phyloP scores from a whole-genome alignment of 2,797 vertebrate genomes.

The Falco novaeseelandiae region DNA sequence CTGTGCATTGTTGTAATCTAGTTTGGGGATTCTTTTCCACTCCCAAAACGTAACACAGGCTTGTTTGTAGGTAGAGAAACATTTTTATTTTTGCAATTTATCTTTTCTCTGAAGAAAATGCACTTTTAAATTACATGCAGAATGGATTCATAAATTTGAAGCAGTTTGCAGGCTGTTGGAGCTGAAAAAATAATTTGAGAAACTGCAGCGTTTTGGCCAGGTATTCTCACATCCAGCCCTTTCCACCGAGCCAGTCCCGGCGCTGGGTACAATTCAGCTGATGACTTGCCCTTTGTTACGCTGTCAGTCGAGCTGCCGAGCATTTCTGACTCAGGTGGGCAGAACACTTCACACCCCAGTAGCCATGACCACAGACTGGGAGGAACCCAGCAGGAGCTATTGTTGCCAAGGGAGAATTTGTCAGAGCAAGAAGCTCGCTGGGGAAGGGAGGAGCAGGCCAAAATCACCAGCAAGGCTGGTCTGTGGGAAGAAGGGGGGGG shows the following conservation, averaged over 20 bases:
- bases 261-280: not conserved
- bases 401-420: conserved; percentile 27
- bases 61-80: not conserved
- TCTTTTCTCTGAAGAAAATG: not conserved
- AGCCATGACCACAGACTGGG: conserved; percentile 10
- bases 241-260: fast-evolving
- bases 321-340: conserved; percentile 29
- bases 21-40: not conserved
- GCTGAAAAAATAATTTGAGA: not conserved
- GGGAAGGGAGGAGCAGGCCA: not conserved
- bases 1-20: not conserved
- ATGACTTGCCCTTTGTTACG: not conserved
- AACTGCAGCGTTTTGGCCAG: fast-evolving
- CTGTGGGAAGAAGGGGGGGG: not conserved
- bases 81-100: not conserved
- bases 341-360: not conserved
- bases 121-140: not conserved
- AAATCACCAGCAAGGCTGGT: not conserved
- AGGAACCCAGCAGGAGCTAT: not conserved
- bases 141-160: not conserved
- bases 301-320: not conserved
- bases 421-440: not conserved
- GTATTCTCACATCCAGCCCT: not conserved
- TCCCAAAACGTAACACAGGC: not conserved
- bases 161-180: not conserved